phyloP scores from a whole-genome alignment of 2,888 invertebrate species.

The Eugnorisma glareosa region DNA sequence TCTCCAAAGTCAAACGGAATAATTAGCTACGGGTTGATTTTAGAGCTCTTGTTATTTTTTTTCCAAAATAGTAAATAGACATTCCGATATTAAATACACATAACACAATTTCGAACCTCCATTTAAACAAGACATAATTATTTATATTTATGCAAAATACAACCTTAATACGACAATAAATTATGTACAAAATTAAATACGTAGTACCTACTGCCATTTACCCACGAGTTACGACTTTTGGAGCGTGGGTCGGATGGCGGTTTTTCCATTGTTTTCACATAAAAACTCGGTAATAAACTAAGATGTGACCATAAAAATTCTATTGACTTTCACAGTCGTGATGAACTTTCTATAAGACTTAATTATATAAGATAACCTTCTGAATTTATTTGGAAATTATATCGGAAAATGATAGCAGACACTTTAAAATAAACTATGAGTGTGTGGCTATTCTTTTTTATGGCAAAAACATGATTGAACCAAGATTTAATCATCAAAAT shows the following conservation, averaged over 20 bases:
- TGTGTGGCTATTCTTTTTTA: not conserved
- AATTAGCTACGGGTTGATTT: too few relatives aligned
- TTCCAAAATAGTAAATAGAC: not conserved
- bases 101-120: slow-evolving; percentile 35
- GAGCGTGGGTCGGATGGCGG: slow-evolving; percentile 53
- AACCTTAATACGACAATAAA: slow-evolving; percentile 54
- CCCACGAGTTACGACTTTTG: slow-evolving; percentile 40
- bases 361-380: slow-evolving; percentile 41
- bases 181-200: slow-evolving; percentile 57
- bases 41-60: not conserved
- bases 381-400: slow-evolving; percentile 12
- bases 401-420: not conserved
- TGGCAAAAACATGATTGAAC: too few relatives aligned
- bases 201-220: slow-evolving; percentile 47
- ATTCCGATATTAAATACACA: slow-evolving; percentile 13
- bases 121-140: slow-evolving; percentile 22
- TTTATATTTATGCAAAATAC: slow-evolving; percentile 54
- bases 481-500: too few relatives aligned
- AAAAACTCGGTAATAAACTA: slow-evolving; percentile 56
- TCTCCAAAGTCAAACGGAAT: too few relatives aligned
- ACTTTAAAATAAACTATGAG: not conserved
- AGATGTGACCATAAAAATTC: slow-evolving; percentile 53
- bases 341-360: slow-evolving; percentile 55
- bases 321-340: slow-evolving; percentile 48
- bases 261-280: slow-evolving; percentile 65